Conservation (phyloP, 2,113 vertebrate genomes). For the Indri indri region DNA sequence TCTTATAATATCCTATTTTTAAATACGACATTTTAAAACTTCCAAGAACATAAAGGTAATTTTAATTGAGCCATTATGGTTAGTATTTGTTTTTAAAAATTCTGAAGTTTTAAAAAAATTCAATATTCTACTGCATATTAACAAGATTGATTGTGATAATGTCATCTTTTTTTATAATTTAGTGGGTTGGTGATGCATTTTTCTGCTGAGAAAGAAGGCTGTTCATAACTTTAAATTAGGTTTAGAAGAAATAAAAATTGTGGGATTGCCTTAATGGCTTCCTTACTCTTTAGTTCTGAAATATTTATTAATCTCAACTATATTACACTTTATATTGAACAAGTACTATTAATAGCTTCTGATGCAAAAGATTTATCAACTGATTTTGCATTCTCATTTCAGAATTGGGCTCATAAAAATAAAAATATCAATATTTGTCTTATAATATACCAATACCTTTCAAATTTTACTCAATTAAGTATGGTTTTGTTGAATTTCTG, state of each 20-base stretch:
- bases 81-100: neutral
- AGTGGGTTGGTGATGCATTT: neutral
- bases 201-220: constrained; percentile 28
- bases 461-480: constrained; percentile 32
- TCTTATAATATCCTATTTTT: neutral
- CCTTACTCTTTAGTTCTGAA: constrained; percentile 25
- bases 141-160: neutral
- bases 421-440: neutral
- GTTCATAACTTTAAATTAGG: neutral
- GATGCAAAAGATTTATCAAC: neutral
- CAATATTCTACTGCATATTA: neutral
- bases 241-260: constrained; percentile 44
- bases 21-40: constrained; percentile 25
- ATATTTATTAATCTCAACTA: constrained; percentile 62
- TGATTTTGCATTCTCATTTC: neutral
- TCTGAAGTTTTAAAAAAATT: neutral
- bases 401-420: neutral
- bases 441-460: neutral
- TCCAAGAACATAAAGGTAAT: neutral
- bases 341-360: constrained; percentile 53
- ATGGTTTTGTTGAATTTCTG: neutral
- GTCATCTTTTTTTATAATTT: neutral
- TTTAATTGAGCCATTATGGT: neutral
- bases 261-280: constrained; percentile 50
- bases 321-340: neutral